phyloP scores from a whole-genome alignment of 2,888 invertebrate species.

The Epinotia brunnichana region DNA sequence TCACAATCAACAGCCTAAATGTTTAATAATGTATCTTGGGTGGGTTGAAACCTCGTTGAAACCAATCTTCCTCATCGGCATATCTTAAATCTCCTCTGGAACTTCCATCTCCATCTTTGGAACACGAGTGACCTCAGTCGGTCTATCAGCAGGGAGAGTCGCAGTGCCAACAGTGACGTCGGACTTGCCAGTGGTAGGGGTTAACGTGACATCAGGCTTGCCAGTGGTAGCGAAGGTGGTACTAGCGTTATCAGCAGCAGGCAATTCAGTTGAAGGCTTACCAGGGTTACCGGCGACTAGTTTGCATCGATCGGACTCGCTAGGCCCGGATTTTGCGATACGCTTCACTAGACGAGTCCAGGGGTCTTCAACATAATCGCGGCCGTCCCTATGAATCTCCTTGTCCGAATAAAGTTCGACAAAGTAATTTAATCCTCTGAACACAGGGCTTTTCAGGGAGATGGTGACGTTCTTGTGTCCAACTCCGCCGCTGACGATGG shows the following conservation, averaged over 20 bases:
- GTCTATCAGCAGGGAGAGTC: not conserved
- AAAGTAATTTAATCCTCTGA: slow-evolving; percentile 71
- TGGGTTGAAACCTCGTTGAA: too few relatives aligned
- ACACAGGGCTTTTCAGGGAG: slow-evolving; percentile 71
- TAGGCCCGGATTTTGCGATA: not conserved
- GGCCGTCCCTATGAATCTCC: slow-evolving; percentile 7
- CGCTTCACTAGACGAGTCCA: not conserved
- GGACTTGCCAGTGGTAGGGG: not conserved
- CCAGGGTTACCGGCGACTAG: not conserved
- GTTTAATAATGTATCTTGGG: not conserved
- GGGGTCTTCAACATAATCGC: not conserved
- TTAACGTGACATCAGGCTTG: not conserved
- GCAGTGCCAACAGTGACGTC: not conserved
- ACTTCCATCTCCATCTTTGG: slow-evolving; percentile 1
- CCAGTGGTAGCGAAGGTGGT: not conserved
- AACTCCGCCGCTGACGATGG: slow-evolving; percentile 68
- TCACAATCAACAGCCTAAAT: not conserved
- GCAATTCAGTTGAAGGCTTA: not conserved
- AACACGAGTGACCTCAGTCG: not conserved
- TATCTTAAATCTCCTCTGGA: slow-evolving; percentile 1
- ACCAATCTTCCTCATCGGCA: not conserved
- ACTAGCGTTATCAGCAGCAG: not conserved
- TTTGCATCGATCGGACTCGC: too few relatives aligned
- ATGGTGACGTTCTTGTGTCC: slow-evolving; percentile 70
- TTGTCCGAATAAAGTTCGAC: slow-evolving; percentile 63